A percentile compares a stretch with the other conserved stretches of the same genome.
Evolutionary conservation across 2,113 vertebrate species (phyloP).

Genomic region (Lophura nycthemera): DNA sequence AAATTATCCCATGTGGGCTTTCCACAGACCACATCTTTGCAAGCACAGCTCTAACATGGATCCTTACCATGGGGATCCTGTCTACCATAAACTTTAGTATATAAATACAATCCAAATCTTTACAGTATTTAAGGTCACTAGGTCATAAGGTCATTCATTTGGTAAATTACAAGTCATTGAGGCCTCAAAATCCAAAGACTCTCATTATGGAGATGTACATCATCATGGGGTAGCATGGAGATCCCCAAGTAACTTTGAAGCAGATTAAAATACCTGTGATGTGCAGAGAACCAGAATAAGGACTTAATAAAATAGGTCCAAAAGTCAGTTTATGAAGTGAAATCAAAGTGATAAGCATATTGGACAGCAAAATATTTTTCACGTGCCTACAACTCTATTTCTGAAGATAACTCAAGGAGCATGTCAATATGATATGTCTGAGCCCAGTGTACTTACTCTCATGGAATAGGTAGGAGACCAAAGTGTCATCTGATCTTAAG

Average conservation of each 20-base stretch:
- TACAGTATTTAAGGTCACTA: background rate
- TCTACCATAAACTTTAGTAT: too few species aligned
- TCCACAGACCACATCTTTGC: too few species aligned
- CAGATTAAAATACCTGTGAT: accelerated
- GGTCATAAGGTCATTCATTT: background rate
- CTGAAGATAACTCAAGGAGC: background rate
- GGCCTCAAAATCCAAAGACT: background rate
- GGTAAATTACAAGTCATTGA: background rate
- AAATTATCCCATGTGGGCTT: too few species aligned
- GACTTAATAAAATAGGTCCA: accelerated
- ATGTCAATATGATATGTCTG: accelerated
- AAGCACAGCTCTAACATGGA: too few species aligned
- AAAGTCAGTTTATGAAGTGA: accelerated
- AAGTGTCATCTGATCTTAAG: accelerated
- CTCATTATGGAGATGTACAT: background rate
- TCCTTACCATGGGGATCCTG: too few species aligned
- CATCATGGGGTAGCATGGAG: background rate
- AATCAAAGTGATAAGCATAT: background rate
- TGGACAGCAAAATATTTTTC: accelerated
- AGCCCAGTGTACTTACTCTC: background rate
- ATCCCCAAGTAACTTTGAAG: background rate
- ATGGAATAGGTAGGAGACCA: background rate
- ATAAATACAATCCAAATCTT: too few species aligned
- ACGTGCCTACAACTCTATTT: background rate
- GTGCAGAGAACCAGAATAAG: accelerated